Evolutionary conservation across 2,113 vertebrate genomes (phyloP), one percentile per base, ranked within the genome.

Genomic region (Eurystomus gularis): DNA sequence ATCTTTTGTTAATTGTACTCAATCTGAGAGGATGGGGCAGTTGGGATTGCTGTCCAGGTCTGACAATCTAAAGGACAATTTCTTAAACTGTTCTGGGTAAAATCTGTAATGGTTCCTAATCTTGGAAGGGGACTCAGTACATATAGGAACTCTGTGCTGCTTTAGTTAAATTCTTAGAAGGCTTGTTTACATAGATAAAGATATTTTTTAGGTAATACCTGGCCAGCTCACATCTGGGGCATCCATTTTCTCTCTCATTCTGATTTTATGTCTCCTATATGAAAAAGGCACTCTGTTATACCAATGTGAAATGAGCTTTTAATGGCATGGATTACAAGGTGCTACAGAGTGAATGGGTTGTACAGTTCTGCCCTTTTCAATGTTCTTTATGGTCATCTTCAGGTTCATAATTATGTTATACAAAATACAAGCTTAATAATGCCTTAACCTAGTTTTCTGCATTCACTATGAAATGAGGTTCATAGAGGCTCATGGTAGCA

Each of bases 401-500:
- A 84, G 5, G 11, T 52, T 83, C 25, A 31, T 77, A 46, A 83
- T 86, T 88, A 71, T 33, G 10, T 40, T 91, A 17, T n/a, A n/a
- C n/a, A n/a, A n/a, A n/a, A n/a, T n/a, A 66, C 70, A 72, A 85
- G 57, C 46, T 85, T 85, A 96, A 91, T 86, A 85, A 86, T 52
- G 48, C 46, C 31, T 94, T 96, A 94, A 96, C 81, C 65, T 89
- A 89, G 13, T 68, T 95, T 88, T 92, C 52, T 68, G 35, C 15
- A 24, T 90, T 94, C 23, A 10, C 39, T 72, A 10, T 76, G 48
- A 85, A 90, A 79, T 40, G 66, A 84, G 51, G 14, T 72, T 94
- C 61, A 49, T 25, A 57, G 73, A 78, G 24, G 57, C 17, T 93
- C 81, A 44, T 76, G 52, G 48, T 35, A 54, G 17, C 26, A 85